Evolutionary conservation across 1,140 invertebrate species (phyloP), one percentile per base, ranked within the genome.

Genomic region (Drosophila pallidifrons): DNA sequence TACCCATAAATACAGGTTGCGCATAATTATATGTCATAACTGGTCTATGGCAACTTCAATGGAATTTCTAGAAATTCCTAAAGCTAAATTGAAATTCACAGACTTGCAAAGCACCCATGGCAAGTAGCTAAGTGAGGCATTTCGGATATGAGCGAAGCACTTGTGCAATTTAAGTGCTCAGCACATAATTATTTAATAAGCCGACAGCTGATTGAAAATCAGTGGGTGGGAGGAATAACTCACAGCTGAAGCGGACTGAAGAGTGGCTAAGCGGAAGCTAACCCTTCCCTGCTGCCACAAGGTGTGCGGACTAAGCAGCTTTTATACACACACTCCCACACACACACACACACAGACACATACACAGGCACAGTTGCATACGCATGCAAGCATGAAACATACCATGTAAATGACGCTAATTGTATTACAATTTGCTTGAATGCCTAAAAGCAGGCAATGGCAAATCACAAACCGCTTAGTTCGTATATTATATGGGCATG

Each of bases 351-450:
- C 13, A 13, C 51, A 32, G 57, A 46, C 43, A 60, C 35, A 46
- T 16, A 63, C 51, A 30, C n/a, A 35, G 51, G 51, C 49, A 75
- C 43, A 54, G 30, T 15, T 54, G 45, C 51, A 67, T 16, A 41
- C 25, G 47, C 8, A 79, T 54, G 49, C 38, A 52, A 41, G 35
- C 47, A 65, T 68, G 67, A 76, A 72, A 64, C 65, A 78, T 75
- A 58, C 60, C 80, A 88, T 89, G 85, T 75, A 89, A 89, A 88
- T 88, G 85, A 85, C 85, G 83, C 81, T 88, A 88, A 88, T 88
- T 88, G 85, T 88, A 88, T 89, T 89, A 88, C 85, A 81, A 88
- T 88, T 89, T 88, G 85, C 85, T 89, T 74, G 77, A 88, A 88
- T 89, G 85, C 85, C 78, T 75, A 82, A 88, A 75, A 75, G 77